Base-by-base conservation (phyloP, 2,888 invertebrate species). In the Ethmia dodecea region DNA sequence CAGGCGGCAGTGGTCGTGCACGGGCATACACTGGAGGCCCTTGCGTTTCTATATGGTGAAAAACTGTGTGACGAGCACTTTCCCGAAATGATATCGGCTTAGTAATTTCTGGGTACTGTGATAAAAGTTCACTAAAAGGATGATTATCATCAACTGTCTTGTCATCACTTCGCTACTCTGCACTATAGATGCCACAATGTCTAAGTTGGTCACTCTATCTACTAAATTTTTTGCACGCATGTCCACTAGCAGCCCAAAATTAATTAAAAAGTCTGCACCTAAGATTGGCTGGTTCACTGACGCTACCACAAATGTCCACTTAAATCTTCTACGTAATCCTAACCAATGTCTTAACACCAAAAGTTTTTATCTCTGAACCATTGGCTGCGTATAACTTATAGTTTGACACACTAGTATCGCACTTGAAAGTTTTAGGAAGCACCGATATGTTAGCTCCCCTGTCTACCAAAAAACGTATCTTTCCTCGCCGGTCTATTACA, bases 221-320 rank as follows among this genome's bases (percentile, higher is more conserved):
- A 48, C 36, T 11, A 50, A n/a, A 31, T 15, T 44, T n/a, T 30
- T 28, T 14, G 13, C 26, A 10, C 22, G 22, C 6, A 59, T 6
- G 16, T 55, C 52, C 1, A 55, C 45, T 8, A 52, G 5, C 12
- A 59, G 28, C 4, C 42, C 42, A 31, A 45, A 29, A 10, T 48
- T 16, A 0, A 6, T 20, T 31, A 54, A 40, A 36, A 55, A 53
- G 29, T 58, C 53, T 1, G 55, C 58, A 0, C 55, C 55, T 1
- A 55, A 3, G 4, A 55, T 55, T 1, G 51, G 46, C 26, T 49
- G 48, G 6, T 43, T 42, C 0, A 55, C 51, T 4, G 45, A 44
- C 0, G 45, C 46, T 0, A 55, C 13, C 0, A 55, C 33, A 24
- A 55, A 52, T 2, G 14, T 41, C 53, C 54, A 59, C 0, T 22